A percentile compares a stretch with the other conserved stretches of the same genome.
Conservation (phyloP, 1,140 invertebrate genomes). For the Drosophila lowei region DNA sequence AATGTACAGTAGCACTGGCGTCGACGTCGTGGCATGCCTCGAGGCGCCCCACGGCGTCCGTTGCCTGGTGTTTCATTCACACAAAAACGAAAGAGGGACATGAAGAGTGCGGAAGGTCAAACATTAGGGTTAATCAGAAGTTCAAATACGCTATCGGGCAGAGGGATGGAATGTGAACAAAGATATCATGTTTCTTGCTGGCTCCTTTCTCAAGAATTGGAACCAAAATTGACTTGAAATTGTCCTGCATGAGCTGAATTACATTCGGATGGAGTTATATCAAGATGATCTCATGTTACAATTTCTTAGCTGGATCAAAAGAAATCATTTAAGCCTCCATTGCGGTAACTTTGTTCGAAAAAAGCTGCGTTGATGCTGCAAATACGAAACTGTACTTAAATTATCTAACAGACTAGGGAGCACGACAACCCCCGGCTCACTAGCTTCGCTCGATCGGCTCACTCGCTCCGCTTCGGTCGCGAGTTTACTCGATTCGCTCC, state of each 20-base stretch:
- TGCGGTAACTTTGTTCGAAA: too few relatives aligned
- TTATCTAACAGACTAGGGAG: too few relatives aligned
- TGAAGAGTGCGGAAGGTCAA: background rate
- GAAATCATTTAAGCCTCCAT: background rate
- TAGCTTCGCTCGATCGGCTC: too few relatives aligned
- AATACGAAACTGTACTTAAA: too few relatives aligned
- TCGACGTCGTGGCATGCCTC: conserved; percentile 16
- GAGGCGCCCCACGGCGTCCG: conserved; percentile 43
- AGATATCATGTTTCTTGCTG: background rate
- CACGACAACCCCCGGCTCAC: too few relatives aligned
- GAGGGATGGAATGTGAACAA: background rate
- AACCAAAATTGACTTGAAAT: conserved; percentile 1
- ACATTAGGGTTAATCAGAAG: conserved; percentile 22
- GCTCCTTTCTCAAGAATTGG: conserved; percentile 1
- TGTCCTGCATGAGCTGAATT: too few relatives aligned
- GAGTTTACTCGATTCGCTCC: too few relatives aligned
- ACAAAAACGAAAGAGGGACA: conserved; percentile 17
- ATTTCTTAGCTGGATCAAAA: too few relatives aligned
- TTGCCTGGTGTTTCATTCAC: conserved; percentile 51
- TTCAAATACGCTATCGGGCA: conserved; percentile 19
- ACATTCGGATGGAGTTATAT: too few relatives aligned
- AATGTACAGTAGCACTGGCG: conserved; percentile 59
- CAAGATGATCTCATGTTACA: background rate
- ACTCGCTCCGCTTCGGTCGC: too few relatives aligned
- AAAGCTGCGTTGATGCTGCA: too few relatives aligned